Base-by-base conservation (phyloP, 1,140 invertebrate genomes). In the Drosophila tropicalis region DNA sequence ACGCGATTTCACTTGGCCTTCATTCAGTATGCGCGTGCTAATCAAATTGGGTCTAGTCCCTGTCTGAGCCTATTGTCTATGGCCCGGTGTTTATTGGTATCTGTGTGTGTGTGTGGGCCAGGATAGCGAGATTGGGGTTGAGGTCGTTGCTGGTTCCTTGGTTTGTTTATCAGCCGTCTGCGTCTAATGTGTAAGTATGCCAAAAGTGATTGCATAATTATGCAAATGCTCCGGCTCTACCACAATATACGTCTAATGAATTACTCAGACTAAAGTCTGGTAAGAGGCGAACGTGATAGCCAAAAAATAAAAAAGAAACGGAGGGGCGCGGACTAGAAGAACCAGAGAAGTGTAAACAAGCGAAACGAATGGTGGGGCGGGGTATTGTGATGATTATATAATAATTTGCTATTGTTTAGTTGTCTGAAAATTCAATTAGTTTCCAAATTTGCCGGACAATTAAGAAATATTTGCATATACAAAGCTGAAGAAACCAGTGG, bases 181-280 rank as follows among this genome's bases (percentile, higher is more conserved):
- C 76, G 80, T 63, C 76, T 90, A 89, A 87, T 89, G 84, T 84
- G 84, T 87, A 87, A 87, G 84, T 87, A 72, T 87, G 84, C 84
- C 84, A 89, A 76, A 87, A 87, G 72, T 89, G 84, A 87, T 87
- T 87, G 84, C 84, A 87, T 87, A 89, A 87, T 87, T 87, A 87
- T 87, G 84, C 84, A 87, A 87, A 87, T 87, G 70, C 70, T 36
- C 44, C 54, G 32, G 77, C 79, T 40, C 44, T 40, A 36, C 73
- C 79, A 87, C 84, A 89, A 89, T 87, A 70, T 84, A 83, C 76
- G 65, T 77, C 84, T 87, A 87, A 87, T 87, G 84, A 87, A 87
- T 87, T 87, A 78, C 84, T 80, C 70, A 77, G 70, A 67, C 73
- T 15, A 47, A 62, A 51, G 54, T 32, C 29, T 54, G 15, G 39